Conservation (phyloP, 2,888 invertebrate genomes). For the Mesorhabditis belari region DNA sequence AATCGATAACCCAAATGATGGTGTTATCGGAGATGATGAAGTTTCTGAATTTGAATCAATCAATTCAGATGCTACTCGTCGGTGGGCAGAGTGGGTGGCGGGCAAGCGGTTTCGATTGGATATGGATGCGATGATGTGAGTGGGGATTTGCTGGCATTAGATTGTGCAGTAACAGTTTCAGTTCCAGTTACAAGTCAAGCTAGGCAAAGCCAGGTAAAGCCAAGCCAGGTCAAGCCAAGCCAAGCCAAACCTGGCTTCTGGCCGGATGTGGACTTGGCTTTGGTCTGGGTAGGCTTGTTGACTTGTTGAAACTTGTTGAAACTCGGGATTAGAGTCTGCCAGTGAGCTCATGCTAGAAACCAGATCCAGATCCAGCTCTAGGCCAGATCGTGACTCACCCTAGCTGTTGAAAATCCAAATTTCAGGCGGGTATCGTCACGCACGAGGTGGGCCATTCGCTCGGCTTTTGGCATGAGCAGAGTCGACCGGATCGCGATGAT, state of each 20-base stretch:
- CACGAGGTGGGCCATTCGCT: slow-evolving; percentile 50
- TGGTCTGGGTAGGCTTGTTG: no score
- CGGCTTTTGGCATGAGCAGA: slow-evolving; percentile 51
- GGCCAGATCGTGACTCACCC: no score
- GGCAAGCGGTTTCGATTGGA: slow-evolving; percentile 50
- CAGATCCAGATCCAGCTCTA: neutral
- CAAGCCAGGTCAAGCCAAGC: no score
- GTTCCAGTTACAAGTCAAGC: no score
- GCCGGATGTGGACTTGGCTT: no score
- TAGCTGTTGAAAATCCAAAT: no score
- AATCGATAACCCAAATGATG: neutral
- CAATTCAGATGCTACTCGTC: slow-evolving; percentile 33
- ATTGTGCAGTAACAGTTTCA: no score
- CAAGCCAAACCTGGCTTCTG: no score
- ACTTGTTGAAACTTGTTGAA: no score
- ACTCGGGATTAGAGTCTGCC: neutral
- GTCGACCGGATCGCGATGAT: slow-evolving; percentile 42
- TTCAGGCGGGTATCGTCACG: slow-evolving; percentile 44
- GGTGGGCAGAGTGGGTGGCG: slow-evolving; percentile 48
- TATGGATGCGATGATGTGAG: slow-evolving; percentile 49
- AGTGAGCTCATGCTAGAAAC: neutral
- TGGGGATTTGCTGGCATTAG: no score
- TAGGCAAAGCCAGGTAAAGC: no score
- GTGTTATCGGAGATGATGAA: neutral
- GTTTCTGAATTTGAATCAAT: neutral